Percentiles rank a stretch among this genome's conserved stretches.
Evolutionary conservation across 2,797 vertebrate genomes (phyloP).

Genomic region (Phyllotis vaccarum): DNA sequence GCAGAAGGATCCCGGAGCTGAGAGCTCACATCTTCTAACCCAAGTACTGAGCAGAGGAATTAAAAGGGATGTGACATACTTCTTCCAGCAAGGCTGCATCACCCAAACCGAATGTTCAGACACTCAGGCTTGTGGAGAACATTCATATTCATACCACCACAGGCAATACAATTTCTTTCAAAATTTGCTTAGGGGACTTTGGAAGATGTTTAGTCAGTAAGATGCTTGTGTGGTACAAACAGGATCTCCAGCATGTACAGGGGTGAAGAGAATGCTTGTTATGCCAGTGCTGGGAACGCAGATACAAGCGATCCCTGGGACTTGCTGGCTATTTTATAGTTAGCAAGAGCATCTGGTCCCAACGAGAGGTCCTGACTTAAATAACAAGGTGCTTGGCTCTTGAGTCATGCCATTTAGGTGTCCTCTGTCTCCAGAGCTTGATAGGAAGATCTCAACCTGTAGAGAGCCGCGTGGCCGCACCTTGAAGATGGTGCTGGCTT

Average conservation of each 20-base stretch:
- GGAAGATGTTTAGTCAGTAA: neutral
- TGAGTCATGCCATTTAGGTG: neutral
- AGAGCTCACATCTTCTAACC: neutral
- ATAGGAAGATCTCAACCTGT: neutral
- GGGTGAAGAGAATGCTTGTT: too few species aligned
- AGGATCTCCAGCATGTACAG: too few species aligned
- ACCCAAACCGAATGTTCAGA: neutral
- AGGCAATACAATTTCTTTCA: conserved; percentile 10
- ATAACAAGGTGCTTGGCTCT: neutral
- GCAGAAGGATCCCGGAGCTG: neutral
- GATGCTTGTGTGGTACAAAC: neutral
- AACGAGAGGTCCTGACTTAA: neutral
- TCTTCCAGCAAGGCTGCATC: neutral
- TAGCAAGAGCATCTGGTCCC: neutral
- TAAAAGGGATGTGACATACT: neutral
- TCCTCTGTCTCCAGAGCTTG: neutral
- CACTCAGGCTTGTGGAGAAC: neutral
- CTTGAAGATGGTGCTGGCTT: too few species aligned
- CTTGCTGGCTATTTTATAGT: neutral
- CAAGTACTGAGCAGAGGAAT: too few species aligned
- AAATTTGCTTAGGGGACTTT: neutral
- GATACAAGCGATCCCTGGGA: neutral
- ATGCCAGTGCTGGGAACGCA: neutral
- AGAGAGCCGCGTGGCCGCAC: too few species aligned
- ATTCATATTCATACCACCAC: neutral